phyloP scores from a whole-genome alignment of 2,797 vertebrate species.

The Pseudotriccus pelzelni region DNA sequence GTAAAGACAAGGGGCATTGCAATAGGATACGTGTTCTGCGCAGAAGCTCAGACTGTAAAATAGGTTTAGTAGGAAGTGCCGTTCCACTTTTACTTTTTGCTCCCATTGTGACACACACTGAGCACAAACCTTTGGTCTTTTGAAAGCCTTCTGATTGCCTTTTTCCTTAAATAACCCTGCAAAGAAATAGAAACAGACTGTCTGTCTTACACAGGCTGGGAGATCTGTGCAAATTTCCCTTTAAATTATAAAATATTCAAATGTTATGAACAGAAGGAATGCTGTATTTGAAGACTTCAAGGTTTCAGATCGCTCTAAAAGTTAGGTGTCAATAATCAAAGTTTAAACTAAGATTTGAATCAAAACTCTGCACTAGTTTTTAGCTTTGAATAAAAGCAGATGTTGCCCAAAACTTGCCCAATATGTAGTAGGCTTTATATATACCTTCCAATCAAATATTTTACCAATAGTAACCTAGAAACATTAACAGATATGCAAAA shows the following conservation, averaged over 20 bases:
- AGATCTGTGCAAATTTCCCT: neutral
- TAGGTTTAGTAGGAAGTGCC: neutral
- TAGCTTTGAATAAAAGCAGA: neutral
- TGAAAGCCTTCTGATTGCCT: neutral
- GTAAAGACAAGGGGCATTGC: neutral
- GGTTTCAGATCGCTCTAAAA: neutral
- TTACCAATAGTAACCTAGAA: neutral
- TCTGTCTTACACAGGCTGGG: neutral
- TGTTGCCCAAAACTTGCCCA: neutral
- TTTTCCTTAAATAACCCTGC: neutral
- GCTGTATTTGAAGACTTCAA: neutral
- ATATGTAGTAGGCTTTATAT: neutral
- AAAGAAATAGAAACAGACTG: neutral
- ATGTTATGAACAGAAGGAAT: neutral
- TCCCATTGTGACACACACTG: neutral
- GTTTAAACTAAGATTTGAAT: neutral
- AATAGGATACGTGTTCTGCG: accelerated
- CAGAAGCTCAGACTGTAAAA: neutral
- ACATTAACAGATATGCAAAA: neutral
- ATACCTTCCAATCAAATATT: neutral
- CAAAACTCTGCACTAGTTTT: neutral
- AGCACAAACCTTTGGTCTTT: slow-evolving; percentile 25
- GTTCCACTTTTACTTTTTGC: slow-evolving; percentile 18
- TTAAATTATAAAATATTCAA: neutral
- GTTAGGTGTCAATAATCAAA: neutral